Base-by-base conservation (phyloP, 2,888 invertebrate genomes). In the Tinea trinotella region DNA sequence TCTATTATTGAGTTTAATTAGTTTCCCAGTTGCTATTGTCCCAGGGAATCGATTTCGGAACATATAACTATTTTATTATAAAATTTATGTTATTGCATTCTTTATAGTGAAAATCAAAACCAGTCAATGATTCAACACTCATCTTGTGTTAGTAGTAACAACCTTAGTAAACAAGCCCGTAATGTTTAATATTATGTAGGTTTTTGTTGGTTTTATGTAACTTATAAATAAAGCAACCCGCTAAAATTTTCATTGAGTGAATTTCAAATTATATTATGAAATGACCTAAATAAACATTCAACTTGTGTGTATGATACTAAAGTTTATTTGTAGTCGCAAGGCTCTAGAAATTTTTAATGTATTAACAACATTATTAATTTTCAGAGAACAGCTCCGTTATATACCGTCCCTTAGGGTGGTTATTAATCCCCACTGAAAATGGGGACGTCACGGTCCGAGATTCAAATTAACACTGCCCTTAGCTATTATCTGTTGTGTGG, bases 401-500 rank as follows among this genome's bases (percentile, higher is more conserved):
- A 19, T 40, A 12, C 40, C 40, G 48, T 50, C 24, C 48, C 48
- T 13, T 6, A 40, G 20, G 48, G 9, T 48, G 24, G 24, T 12
- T 50, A 48, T 50, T 48, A 3, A 52, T 56, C 48, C 36, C 57
- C 54, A 52, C 55, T 61, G 59, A 65, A 63, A 67, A 67, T 62
- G 61, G 60, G 59, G 57, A 59, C 61, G 61, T 62, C 61, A 64
- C 59, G 58, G 60, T 52, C 52, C 56, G 58, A 60, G 57, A 57
- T 60, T 61, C 56, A 61, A 66, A 65, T 66, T 60, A 64, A 61
- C 59, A 61, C 61, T 56, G 60, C 58, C 57, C 53, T 24, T 15
- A 40, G 53, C 53, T 40, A 53, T 53, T 53, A 53, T 40, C 40
- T 30, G 59, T 57, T 58, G 55, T 56, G 48, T 48, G 17, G 54